Evolutionary conservation across 2,888 invertebrate genomes (phyloP).

Genomic region (Hypomecis atomaria): DNA sequence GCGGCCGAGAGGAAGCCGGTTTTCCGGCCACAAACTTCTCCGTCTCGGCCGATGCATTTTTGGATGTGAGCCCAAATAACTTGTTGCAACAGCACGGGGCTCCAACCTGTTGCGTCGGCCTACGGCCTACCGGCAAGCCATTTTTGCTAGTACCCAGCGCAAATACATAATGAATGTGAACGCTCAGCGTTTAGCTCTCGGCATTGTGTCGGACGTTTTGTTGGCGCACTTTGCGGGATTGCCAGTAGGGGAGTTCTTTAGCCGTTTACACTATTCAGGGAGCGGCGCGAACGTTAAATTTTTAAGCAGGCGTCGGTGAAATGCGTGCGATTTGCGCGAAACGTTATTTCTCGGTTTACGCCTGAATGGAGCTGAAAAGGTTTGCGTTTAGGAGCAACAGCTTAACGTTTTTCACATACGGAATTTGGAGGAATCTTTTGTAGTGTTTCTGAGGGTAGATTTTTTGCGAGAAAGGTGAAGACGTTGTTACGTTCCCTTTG

Average conservation of each 20-base stretch:
- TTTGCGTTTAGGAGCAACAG: slow-evolving; percentile 17
- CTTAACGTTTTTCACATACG: slow-evolving; percentile 21
- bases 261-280: slow-evolving; percentile 59
- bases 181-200: slow-evolving; percentile 64
- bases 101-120: slow-evolving; percentile 77
- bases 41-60: slow-evolving; percentile 80
- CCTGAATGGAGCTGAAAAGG: slow-evolving; percentile 32
- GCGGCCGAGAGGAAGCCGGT: slow-evolving; percentile 60
- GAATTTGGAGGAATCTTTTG: slow-evolving; percentile 9
- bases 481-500: neutral
- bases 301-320: slow-evolving; percentile 44
- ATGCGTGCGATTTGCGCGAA: slow-evolving; percentile 41
- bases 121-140: slow-evolving; percentile 63
- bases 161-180: slow-evolving; percentile 82
- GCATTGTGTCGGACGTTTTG: slow-evolving; percentile 67
- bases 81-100: slow-evolving; percentile 75
- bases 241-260: slow-evolving; percentile 60
- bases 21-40: slow-evolving; percentile 60
- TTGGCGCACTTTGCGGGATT: slow-evolving; percentile 59
- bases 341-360: slow-evolving; percentile 38
- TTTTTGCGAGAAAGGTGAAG: neutral
- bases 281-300: slow-evolving; percentile 45
- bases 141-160: slow-evolving; percentile 74
- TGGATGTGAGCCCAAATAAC: slow-evolving; percentile 82
- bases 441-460: neutral